A percentile compares a stretch with the other conserved stretches of the same genome.
phyloP scores from a whole-genome alignment of 2,797 vertebrate species.

The Hozukius guyotensis region DNA sequence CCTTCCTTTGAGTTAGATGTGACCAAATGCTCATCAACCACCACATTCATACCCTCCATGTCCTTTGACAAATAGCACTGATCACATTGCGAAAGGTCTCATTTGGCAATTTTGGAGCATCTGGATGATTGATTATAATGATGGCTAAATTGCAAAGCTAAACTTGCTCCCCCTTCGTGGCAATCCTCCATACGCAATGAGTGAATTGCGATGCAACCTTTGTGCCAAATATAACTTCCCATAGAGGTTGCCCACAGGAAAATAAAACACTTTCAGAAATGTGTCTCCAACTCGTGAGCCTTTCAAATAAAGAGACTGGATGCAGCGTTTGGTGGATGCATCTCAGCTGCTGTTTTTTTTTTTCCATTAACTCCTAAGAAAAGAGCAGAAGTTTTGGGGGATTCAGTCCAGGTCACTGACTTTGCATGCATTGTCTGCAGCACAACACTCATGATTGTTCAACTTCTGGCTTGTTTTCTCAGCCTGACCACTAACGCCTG shows the following conservation, averaged over 20 bases:
- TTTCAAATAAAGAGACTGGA: conserved; percentile 47
- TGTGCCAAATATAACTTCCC: conserved; percentile 53
- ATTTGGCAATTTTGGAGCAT: conserved; percentile 57
- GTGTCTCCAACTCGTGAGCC: conserved; percentile 27
- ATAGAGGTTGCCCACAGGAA: conserved; percentile 16
- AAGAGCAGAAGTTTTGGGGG: conserved; percentile 47
- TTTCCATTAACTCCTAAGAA: conserved; percentile 58
- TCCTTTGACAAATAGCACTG: conserved; percentile 65
- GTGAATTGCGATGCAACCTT: conserved; percentile 43
- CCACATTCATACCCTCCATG: conserved; percentile 51
- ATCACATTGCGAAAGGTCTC: conserved; percentile 69
- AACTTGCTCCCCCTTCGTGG: conserved; percentile 34
- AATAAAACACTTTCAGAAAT: conserved; percentile 38
- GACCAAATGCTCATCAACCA: conserved; percentile 56
- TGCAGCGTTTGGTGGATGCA: conserved; percentile 21
- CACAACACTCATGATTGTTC: conserved; percentile 52
- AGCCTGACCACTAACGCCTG: conserved; percentile 57
- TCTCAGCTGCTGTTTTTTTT: conserved; percentile 33
- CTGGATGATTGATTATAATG: conserved; percentile 66
- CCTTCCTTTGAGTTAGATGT: conserved; percentile 13
- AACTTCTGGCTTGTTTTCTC: conserved; percentile 62
- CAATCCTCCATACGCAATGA: conserved; percentile 28
- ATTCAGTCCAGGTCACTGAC: conserved; percentile 65
- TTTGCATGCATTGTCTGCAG: conserved; percentile 70
- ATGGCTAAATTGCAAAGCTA: conserved; percentile 53